Base-by-base conservation (phyloP, 2,113 vertebrate genomes). In the Hiodon tergisus region DNA sequence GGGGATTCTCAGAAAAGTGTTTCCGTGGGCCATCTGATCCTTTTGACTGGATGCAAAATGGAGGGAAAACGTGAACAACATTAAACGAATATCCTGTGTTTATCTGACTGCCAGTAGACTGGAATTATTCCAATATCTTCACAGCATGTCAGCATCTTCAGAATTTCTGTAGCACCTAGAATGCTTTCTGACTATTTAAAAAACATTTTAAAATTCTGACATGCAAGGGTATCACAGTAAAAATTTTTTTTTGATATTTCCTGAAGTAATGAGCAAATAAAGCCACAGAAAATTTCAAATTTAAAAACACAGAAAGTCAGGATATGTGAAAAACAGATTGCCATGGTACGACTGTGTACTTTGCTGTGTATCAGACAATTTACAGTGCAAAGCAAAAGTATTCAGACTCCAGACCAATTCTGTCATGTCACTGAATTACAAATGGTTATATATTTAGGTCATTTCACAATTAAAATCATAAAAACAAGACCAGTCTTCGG, bases 371-470 rank as follows among this genome's bases (percentile, higher is more conserved):
- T 61, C 31, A 61, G 73, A 74, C 69, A 79, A 73, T 76, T n/a
- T n/a, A n/a, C n/a, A n/a, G n/a, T n/a, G n/a, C n/a, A n/a, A n/a
- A n/a, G n/a, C n/a, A n/a, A n/a, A n/a, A n/a, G n/a, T n/a, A n/a
- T n/a, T n/a, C n/a, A n/a, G n/a, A n/a, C n/a, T n/a, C n/a, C n/a
- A n/a, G n/a, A n/a, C n/a, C n/a, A n/a, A n/a, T n/a, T n/a, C n/a
- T n/a, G n/a, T n/a, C n/a, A n/a, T n/a, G n/a, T n/a, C n/a, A n/a
- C n/a, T n/a, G n/a, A n/a, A n/a, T n/a, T n/a, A n/a, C n/a, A n/a
- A n/a, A n/a, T n/a, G n/a, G n/a, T n/a, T n/a, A 77, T 77, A 58
- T 73, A 47, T 73, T 79, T 77, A 77, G 80, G 78, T 79, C 73
- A 81, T 66, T 79, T 77, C 75, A 76, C 57, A 53, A 76, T 78